These are phyloP conservation scores for Enoplolaimus lenunculus DNA, from an alignment of 2,888 invertebrate genomes.

Conservation along the genomic window DNA sequence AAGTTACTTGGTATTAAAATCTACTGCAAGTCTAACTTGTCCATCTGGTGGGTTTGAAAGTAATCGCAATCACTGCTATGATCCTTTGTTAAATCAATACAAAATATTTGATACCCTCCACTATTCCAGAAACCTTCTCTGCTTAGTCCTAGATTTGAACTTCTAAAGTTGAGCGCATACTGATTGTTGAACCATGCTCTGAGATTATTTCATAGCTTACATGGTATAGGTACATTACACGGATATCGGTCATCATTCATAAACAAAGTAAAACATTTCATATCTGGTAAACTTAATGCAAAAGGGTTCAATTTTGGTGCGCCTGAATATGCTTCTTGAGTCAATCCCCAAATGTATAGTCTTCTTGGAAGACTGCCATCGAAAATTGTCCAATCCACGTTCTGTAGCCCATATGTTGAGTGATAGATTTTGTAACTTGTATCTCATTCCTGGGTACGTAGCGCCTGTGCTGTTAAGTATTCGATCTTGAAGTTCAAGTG, in stretches of 20 bases:
- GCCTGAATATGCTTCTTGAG: neutral
- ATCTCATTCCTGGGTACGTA: neutral
- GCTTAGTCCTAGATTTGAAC: neutral
- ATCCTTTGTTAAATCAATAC: neutral
- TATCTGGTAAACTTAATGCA: neutral
- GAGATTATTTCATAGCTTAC: neutral
- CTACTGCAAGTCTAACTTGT: neutral
- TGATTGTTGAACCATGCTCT: neutral
- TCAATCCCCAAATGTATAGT: neutral
- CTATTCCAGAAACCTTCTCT: neutral
- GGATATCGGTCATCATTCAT: neutral
- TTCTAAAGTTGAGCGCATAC: neutral
- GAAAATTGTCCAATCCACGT: neutral
- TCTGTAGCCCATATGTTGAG: neutral
- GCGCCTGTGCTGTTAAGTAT: neutral
- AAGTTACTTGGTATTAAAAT: neutral
- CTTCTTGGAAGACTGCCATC: neutral
- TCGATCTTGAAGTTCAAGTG: neutral
- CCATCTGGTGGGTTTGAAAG: neutral
- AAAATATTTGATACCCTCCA: neutral
- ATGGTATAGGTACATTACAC: neutral
- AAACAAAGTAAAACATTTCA: neutral
- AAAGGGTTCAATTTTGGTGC: neutral
- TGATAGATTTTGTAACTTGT: neutral
- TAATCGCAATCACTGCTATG: neutral